Base-by-base conservation (phyloP, 2,113 vertebrate genomes). In the Cavia porcellus region DNA sequence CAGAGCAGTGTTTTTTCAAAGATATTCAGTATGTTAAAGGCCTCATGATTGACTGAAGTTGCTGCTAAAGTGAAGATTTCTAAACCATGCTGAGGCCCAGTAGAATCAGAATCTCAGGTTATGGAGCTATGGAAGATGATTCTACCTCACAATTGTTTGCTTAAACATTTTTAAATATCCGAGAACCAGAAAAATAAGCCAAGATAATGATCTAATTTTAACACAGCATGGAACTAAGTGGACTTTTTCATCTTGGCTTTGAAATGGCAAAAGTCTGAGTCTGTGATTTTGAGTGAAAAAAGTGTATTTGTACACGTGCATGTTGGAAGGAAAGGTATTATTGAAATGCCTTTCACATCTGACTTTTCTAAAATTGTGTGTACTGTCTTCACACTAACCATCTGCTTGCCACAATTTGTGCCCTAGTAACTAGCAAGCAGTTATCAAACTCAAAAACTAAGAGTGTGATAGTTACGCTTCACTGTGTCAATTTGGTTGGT, bases 251-350 rank as follows among this genome's bases (percentile, higher is more conserved):
- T 38, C 7, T 86, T 87, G 86, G 3, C 38, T 82, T 79, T 92
- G 19, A 64, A 92, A 52, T 86, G 64, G 28, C 32, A 95, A 84
- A 95, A 93, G 86, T 85, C 25, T 68, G 35, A 88, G 57, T 47
- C 45, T 81, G 3, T 47, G 2, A 59, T 38, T 92, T 50, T 95
- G 64, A 86, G 7, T 94, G 19, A 68, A 90, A 87, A 50, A 62
- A 38, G 2, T 28, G 24, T 79, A 47, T 91, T 47, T 94, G 25
- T 13, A 25, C 50, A 12, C 28, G 25, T 94, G 32, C 38, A 17
- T 72, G 15, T 42, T 84, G 17, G 42, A 35, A n/a, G 32, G 7
- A 61, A 61, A 20, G 0, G 1, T 75, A 59, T 93, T 92, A 87
- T 59, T 3, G 57, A 86, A 94, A 91, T 66, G 22, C 3, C 77